Percentiles rank a stretch among this genome's conserved stretches.
Evolutionary conservation across 37 sponge, comb jelly and placozoan genomes (phyloP).

Genomic region (Halisarca cf. caerulea): DNA sequence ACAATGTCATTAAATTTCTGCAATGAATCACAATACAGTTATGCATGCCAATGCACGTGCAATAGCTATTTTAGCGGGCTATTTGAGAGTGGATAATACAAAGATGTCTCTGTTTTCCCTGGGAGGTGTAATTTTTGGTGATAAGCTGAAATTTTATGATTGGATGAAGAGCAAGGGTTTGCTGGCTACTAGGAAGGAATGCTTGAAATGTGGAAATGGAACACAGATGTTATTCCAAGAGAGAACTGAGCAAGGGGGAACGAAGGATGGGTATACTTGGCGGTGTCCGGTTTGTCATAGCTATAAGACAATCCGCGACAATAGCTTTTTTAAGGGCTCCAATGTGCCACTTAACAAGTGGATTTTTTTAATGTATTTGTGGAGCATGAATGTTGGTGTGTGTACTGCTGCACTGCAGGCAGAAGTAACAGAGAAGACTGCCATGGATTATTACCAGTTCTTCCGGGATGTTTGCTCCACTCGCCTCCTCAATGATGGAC

Average conservation of each 20-base stretch:
- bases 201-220: neutral
- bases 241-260: slow-evolving; percentile 18
- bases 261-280: slow-evolving; percentile 29
- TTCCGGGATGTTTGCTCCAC: slow-evolving; percentile 26
- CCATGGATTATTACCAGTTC: slow-evolving; percentile 19
- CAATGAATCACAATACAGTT: too few species aligned
- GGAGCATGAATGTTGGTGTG: slow-evolving; percentile 27
- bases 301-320: slow-evolving; percentile 3
- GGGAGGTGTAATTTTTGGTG: slow-evolving; percentile 11
- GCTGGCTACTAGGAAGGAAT: slow-evolving; percentile 7
- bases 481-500: slow-evolving; percentile 6
- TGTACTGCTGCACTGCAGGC: slow-evolving; percentile 20
- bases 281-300: neutral
- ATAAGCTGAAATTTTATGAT: neutral
- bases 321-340: slow-evolving; percentile 1
- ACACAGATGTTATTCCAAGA: slow-evolving; percentile 15
- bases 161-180: slow-evolving; percentile 11
- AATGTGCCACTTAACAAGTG: slow-evolving; percentile 25
- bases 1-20: too few species aligned
- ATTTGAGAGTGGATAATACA: neutral
- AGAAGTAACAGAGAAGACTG: slow-evolving; percentile 4
- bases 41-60: slow-evolving; percentile 10
- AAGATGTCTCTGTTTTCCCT: slow-evolving; percentile 27
- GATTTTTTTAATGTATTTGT: slow-evolving; percentile 12
- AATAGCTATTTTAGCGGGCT: slow-evolving; percentile 1